Conservation (phyloP, 2,888 invertebrate species). For the Subacronicta megacephala region DNA sequence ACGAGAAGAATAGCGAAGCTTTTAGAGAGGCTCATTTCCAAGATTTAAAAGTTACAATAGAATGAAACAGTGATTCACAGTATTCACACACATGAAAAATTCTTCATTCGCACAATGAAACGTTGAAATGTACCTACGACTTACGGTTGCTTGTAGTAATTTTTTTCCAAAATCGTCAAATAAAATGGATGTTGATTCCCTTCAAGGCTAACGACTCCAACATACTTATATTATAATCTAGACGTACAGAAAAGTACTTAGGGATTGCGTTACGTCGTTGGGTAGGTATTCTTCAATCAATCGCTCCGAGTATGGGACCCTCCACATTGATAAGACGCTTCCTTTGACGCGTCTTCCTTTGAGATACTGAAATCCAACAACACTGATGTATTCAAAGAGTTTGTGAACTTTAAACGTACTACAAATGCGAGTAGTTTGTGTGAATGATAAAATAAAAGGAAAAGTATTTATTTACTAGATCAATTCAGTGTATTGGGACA, state of each 20-base stretch:
- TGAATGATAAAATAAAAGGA: neutral
- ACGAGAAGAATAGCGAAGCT: slow-evolving; percentile 13
- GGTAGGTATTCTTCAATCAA: slow-evolving; percentile 47
- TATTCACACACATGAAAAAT: too few relatives aligned
- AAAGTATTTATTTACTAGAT: too few relatives aligned
- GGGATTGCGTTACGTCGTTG: slow-evolving; percentile 12
- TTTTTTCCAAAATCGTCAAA: neutral
- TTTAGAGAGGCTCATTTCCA: slow-evolving; percentile 4
- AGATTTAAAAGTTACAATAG: neutral
- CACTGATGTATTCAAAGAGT: slow-evolving; percentile 35
- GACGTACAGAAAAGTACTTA: neutral
- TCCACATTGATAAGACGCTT: slow-evolving; percentile 55
- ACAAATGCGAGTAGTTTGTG: neutral
- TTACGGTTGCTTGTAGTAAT: too few relatives aligned
- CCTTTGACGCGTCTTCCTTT: slow-evolving; percentile 52
- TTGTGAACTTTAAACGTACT: slow-evolving; percentile 15
- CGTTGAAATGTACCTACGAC: too few relatives aligned
- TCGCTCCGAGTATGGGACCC: slow-evolving; percentile 45
- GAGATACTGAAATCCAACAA: slow-evolving; percentile 42
- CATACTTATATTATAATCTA: neutral
- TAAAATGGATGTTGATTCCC: neutral
- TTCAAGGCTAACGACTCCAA: neutral
- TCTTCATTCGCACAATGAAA: too few relatives aligned
- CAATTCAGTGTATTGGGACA: too few relatives aligned
- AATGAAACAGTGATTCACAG: too few relatives aligned